Evolutionary conservation across 1,140 invertebrate species (phyloP), one percentile per base, ranked within the genome.

Genomic region (Conus betulinus): DNA sequence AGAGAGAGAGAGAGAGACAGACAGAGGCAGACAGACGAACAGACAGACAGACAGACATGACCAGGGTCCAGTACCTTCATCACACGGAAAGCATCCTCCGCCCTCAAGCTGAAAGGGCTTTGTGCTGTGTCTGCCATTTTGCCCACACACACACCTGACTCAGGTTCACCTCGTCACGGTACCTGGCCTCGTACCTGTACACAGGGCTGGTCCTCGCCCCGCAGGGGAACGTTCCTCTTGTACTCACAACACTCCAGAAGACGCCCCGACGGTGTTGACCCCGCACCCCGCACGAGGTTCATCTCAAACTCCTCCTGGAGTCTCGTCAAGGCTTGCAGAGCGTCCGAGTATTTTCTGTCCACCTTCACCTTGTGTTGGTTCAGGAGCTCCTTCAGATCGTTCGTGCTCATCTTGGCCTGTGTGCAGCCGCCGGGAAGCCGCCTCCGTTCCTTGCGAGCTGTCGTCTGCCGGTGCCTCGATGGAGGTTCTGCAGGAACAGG

Each of bases 91-190:
- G 52, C 81, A 23, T 83, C 81, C 1, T 83, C 81, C 53, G 51
- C 81, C 7, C 52, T 20, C 7, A 83, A 13, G 4, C 17, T 11
- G 52, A 83, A 83, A 5, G 55, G 55, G 17, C 5, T 53, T 0
- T 27, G 13, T 5, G 81, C 51, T 7, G 52, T 23, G 17, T 53
- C 81, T 57, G 51, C 51, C 51, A 3, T 55, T 23, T n/a, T 83
- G 15, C 51, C 81, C 51, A 83, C 81, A 55, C 81, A 55, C 81
- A 83, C 52, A 52, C 81, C 81, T 25, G 81, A 17, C 13, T n/a
- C 13, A 82, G 51, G 81, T 83, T 83, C 51, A 83, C 81, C 13
- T 20, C 13, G n/a, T 83, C 81, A 15, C 81, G 51, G 52, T 83
- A 83, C 81, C 81, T 83, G 11, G 8, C 81, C 17, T 83, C 52